phyloP scores from a whole-genome alignment of 2,113 vertebrate genomes.

The Phyllostomus discolor region DNA sequence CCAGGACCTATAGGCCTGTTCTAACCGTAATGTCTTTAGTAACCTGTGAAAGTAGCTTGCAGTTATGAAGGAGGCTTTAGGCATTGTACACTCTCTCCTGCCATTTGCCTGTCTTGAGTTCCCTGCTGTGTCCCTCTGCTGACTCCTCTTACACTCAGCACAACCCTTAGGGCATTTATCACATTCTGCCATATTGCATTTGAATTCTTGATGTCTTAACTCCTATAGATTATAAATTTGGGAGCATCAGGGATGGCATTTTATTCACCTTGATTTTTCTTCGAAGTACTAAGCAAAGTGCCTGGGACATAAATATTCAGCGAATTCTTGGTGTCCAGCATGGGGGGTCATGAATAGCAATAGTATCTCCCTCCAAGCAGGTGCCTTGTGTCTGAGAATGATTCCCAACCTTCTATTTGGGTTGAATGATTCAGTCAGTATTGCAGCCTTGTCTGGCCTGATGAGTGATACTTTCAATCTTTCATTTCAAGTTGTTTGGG shows the following conservation, averaged over 20 bases:
- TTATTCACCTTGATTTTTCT: neutral
- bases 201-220: neutral
- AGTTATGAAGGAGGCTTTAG: neutral
- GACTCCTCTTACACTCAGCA: neutral
- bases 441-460: neutral
- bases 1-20: neutral
- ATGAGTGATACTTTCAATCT: neutral
- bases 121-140: neutral
- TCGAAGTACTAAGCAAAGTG: neutral
- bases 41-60: neutral
- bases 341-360: neutral
- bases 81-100: neutral
- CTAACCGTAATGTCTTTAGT: neutral
- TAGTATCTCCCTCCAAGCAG: neutral
- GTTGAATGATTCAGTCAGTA: neutral
- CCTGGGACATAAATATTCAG: neutral
- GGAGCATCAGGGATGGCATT: neutral
- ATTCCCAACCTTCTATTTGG: neutral
- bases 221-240: neutral
- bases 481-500: neutral
- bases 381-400: neutral
- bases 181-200: neutral
- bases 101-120: neutral
- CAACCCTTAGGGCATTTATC: neutral
- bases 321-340: neutral